Percentiles rank a stretch among this genome's conserved stretches.
Evolutionary conservation across 1,140 invertebrate genomes (phyloP).

Genomic region (Drosophila ficusphila): DNA sequence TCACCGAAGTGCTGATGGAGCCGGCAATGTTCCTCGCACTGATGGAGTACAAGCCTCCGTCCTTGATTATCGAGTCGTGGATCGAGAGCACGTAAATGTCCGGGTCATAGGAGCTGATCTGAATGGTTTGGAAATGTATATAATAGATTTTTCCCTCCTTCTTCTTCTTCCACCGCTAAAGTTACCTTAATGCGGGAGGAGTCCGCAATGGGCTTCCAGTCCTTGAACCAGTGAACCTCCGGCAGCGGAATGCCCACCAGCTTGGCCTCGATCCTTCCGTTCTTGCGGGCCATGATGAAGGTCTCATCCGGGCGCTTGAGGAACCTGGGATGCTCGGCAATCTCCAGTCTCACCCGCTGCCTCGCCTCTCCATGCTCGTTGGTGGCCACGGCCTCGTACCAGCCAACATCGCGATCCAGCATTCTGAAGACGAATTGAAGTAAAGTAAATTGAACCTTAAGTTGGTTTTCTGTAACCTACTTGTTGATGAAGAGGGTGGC

Average conservation of each 20-base stretch:
- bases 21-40: constrained; percentile 97
- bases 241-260: constrained; percentile 96
- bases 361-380: constrained; percentile 96
- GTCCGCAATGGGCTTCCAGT: constrained; percentile 95
- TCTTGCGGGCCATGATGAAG: constrained; percentile 89
- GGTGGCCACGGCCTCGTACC: constrained; percentile 95
- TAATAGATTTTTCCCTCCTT: too few relatives aligned
- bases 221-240: constrained; percentile 98
- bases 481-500: constrained; percentile 94
- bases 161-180: too few relatives aligned
- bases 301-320: constrained; percentile 93
- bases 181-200: constrained; percentile 91
- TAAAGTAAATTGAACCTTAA: background rate
- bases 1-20: constrained; percentile 93
- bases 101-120: constrained; percentile 93
- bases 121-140: too few relatives aligned
- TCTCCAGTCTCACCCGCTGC: constrained; percentile 92
- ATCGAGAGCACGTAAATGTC: constrained; percentile 93
- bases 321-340: constrained; percentile 97
- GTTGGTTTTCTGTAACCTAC: constrained; percentile 74
- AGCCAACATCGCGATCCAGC: constrained; percentile 95
- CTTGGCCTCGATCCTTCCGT: constrained; percentile 91
- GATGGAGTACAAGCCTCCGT: constrained; percentile 97
- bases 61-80: constrained; percentile 93
- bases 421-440: constrained; percentile 86